Evolutionary conservation across 2,888 invertebrate species (phyloP), one percentile per base, ranked within the genome.

Genomic region (Tethea ocularis): DNA sequence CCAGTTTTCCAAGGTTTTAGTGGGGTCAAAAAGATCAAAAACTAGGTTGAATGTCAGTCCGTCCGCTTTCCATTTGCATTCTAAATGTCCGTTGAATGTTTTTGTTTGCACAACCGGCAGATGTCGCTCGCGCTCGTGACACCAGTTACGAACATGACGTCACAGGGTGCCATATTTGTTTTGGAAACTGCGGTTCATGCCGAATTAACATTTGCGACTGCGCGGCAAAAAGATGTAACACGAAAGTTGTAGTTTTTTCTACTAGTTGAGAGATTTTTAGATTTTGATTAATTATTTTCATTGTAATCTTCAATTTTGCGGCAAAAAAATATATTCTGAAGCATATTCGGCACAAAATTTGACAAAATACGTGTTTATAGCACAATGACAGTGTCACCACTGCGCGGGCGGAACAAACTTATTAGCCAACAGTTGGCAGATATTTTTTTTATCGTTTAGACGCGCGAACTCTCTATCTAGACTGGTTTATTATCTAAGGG

Each of bases 31-130:
- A 77, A 78, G 68, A 56, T 65, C 64, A 58, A 69, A 77, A 77
- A 78, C 67, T 61, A 63, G 74, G 77, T 63, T 68, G 61, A 57
- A 66, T 60, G 66, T 65, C 63, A 62, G 60, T 57, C 62, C 46
- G 53, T 52, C 41, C 54, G 54, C 15, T 54, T 57, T 63, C 68
- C 72, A 77, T 78, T 77, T 75, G 72, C 78, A 78, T 77, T 74
- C 72, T 71, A 78, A 78, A 77, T 78, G 75, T 66, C 58, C 51
- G 58, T 64, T 62, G 54, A 20, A 17, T 33, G 63, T 71, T 74
- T 70, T 78, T 77, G 78, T 77, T 74, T 73, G 68, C 41, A 46
- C 51, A 58, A 63, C 33, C 60, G 68, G 60, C 74, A 74, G 69
- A 71, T 74, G 72, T 51, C 62, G 57, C 61, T 33, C 57, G 38